Percentiles rank a stretch among this genome's conserved stretches.
Evolutionary conservation across 1,140 invertebrate species (phyloP).

Genomic region (Chrysoperla carnea): DNA sequence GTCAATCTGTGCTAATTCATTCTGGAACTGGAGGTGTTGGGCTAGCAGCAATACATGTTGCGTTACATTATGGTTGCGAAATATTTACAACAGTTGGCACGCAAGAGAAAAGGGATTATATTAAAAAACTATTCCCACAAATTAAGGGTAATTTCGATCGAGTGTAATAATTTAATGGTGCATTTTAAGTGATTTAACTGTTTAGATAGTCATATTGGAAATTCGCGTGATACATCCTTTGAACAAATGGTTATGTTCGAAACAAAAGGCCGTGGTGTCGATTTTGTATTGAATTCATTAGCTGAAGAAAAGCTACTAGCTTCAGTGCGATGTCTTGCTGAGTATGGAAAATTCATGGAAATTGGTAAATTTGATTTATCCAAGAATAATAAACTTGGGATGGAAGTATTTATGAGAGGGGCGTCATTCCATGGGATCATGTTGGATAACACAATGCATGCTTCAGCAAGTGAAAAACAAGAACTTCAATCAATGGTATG

Average conservation of each 20-base stretch:
- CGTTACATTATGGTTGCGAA: slow-evolving; percentile 22
- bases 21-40: slow-evolving; percentile 51
- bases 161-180: no score
- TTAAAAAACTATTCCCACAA: slow-evolving; percentile 16
- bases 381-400: slow-evolving; percentile 33
- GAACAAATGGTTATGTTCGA: slow-evolving; percentile 39
- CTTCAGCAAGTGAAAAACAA: slow-evolving; percentile 19
- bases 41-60: slow-evolving; percentile 53
- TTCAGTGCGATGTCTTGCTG: slow-evolving; percentile 34
- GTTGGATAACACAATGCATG: slow-evolving; percentile 47
- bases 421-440: slow-evolving; percentile 53
- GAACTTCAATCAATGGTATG: slow-evolving; percentile 19
- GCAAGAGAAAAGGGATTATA: slow-evolving; percentile 25
- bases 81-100: slow-evolving; percentile 29
- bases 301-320: slow-evolving; percentile 48
- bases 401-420: slow-evolving; percentile 37
- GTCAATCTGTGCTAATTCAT: slow-evolving; percentile 45
- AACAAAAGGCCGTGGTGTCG: slow-evolving; percentile 43
- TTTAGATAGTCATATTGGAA: slow-evolving; percentile 45
- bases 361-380: slow-evolving; percentile 51
- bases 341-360: slow-evolving; percentile 44
- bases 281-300: slow-evolving; percentile 53
- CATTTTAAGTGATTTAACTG: no score
- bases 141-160: slow-evolving; percentile 26
- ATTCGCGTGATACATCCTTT: slow-evolving; percentile 50